Evolutionary conservation across 2,797 vertebrate species (phyloP).

Genomic region (Petrocephalus sullivani): DNA sequence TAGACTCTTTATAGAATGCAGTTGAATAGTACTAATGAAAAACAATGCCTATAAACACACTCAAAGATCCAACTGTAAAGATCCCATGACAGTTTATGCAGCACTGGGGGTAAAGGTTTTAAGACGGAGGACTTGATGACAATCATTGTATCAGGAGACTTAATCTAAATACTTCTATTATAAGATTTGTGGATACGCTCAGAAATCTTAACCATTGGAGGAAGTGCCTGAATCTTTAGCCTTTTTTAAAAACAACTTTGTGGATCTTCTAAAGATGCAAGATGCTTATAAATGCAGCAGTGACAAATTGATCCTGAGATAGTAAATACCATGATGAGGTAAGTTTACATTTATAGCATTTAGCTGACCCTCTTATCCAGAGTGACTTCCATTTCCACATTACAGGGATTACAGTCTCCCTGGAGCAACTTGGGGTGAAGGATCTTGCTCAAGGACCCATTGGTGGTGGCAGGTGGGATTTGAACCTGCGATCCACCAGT

Average conservation of each 20-base stretch:
- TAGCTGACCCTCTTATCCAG: no score
- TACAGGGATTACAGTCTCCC: no score
- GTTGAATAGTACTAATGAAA: not conserved
- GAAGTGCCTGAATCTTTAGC: not conserved
- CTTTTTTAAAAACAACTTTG: not conserved
- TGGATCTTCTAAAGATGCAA: not conserved
- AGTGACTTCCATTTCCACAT: no score
- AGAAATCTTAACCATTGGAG: not conserved
- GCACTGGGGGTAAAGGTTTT: not conserved
- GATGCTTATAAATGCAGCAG: not conserved
- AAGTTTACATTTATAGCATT: no score
- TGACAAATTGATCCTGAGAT: not conserved
- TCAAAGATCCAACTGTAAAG: not conserved
- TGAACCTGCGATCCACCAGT: no score
- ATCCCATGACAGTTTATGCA: not conserved
- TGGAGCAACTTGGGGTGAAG: no score
- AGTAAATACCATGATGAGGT: not conserved
- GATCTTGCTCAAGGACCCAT: no score
- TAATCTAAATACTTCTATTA: not conserved
- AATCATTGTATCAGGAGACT: not conserved
- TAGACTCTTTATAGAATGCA: not conserved
- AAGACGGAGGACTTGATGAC: not conserved
- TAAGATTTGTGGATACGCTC: not conserved
- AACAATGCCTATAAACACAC: not conserved
- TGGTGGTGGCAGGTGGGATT: no score